Base-by-base conservation (phyloP, 2,113 vertebrate genomes). In the Danio rerio region DNA sequence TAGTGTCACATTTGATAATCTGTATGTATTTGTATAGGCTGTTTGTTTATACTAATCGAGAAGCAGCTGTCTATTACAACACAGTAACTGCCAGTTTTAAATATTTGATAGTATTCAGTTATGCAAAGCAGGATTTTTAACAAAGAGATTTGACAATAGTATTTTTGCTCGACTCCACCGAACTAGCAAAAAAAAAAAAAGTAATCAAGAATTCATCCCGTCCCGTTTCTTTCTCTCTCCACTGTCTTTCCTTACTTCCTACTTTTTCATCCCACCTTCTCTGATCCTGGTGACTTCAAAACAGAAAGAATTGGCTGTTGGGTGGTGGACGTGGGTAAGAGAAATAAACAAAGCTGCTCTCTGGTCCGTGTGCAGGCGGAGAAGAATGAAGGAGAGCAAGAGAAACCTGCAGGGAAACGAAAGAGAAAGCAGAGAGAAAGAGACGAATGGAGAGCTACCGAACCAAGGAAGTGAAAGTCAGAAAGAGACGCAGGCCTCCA, bases 291-390 rank as follows among this genome's bases (percentile, higher is more conserved):
- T 81, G 80, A 77, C 85, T 88, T 90, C 83, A 89, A 85, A 52
- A 90, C 82, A 80, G 45, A n/a, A 62, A 63, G 74, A 87, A 90
- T 87, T 85, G 87, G 84, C 63, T 85, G 85, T 56, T 86, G 12
- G 69, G 53, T 43, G 31, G 85, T 71, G 87, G 90, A 84, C 85
- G 88, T 79, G 89, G 80, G 43, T 49, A 74, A 47, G 52, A 65
- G 81, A 87, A 84, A 90, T 72, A 77, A 88, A 82, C 87, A 89
- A 88, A 89, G 89, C 82, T 80, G 83, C 80, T 79, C 87, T 86
- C 83, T 87, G 83, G 83, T 69, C 75, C 87, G 53, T 73, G 80
- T 5, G 69, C 76, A 81, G 87, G 62, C 84, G 87, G 83, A 84
- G 56, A 82, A 70, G 53, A 74, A 43, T 49, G 42, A 79, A 73